Conservation (phyloP, 2,113 vertebrate genomes). For the Labrus mixtus region DNA sequence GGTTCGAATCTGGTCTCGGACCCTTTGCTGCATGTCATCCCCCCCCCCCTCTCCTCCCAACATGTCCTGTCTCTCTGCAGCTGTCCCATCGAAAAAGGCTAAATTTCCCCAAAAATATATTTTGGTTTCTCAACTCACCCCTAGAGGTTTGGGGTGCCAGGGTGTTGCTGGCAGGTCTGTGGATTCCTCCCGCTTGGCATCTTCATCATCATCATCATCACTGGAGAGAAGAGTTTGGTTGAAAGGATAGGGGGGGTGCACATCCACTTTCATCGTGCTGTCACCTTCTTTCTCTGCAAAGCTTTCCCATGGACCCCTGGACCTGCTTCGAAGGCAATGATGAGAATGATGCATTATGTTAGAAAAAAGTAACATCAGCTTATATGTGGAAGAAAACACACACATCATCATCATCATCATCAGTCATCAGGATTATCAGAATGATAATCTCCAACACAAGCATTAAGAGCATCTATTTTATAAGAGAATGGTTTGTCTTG, state of each 20-base stretch:
- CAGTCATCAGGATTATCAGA: no score
- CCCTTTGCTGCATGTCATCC: no score
- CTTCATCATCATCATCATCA: constrained; percentile 92
- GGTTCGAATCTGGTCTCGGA: no score
- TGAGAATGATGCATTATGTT: constrained; percentile 13
- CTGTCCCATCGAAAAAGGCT: no score
- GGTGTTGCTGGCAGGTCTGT: constrained; percentile 83
- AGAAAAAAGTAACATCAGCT: background rate
- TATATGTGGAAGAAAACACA: no score
- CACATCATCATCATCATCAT: no score
- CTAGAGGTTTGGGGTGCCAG: constrained; percentile 76
- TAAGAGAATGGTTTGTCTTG: background rate
- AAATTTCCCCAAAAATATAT: no score
- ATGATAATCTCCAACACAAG: background rate
- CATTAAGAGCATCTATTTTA: no score
- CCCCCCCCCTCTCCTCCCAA: no score
- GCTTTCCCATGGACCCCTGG: constrained; percentile 79
- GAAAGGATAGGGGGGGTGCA: constrained; percentile 78
- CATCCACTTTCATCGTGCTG: constrained; percentile 70
- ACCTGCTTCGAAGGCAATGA: no score
- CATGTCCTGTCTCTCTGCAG: no score
- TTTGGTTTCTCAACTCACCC: constrained; percentile 54
- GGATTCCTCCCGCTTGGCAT: constrained; percentile 87
- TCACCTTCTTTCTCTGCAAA: constrained; percentile 77
- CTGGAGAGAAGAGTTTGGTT: constrained; percentile 85